Percentiles rank a stretch among this genome's conserved stretches.
Evolutionary conservation across 2,888 invertebrate species (phyloP).

Genomic region (Ecliptopera silaceata): DNA sequence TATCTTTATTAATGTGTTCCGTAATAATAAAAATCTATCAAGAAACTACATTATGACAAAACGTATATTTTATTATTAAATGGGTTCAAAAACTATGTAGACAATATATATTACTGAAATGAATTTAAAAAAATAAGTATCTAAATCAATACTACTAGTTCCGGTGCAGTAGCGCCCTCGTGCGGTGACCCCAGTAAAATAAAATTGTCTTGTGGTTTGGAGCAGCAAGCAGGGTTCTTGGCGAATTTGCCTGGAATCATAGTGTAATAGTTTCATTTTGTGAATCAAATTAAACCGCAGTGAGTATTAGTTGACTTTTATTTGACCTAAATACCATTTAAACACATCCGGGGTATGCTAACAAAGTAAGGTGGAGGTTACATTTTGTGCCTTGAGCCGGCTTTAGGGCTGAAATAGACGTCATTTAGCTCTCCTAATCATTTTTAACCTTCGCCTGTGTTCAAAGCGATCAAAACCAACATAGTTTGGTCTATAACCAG

Average conservation of each 20-base stretch:
- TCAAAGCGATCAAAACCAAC: slow-evolving; percentile 9
- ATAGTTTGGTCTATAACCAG: not conserved
- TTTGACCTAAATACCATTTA: slow-evolving; percentile 4
- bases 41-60: not conserved
- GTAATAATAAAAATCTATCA: not conserved
- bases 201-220: slow-evolving; percentile 75
- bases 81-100: not conserved
- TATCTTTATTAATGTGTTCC: not conserved
- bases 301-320: slow-evolving; percentile 53
- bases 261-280: slow-evolving; percentile 62
- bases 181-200: slow-evolving; percentile 45
- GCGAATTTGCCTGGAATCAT: slow-evolving; percentile 63
- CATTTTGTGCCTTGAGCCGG: slow-evolving; percentile 56
- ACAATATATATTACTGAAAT: not conserved
- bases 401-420: slow-evolving; percentile 57
- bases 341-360: not conserved
- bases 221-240: slow-evolving; percentile 56
- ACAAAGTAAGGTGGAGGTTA: slow-evolving; percentile 43
- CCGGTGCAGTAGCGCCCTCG: slow-evolving; percentile 66
- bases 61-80: not conserved
- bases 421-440: slow-evolving; percentile 53
- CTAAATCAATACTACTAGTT: slow-evolving; percentile 61
- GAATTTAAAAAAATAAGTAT: not conserved
- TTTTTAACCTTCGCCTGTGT: slow-evolving; percentile 24
- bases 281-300: slow-evolving; percentile 60